These are phyloP conservation scores for Mormoops blainvillei DNA, from an alignment of 2,113 vertebrate species.

Conservation along the genomic window DNA sequence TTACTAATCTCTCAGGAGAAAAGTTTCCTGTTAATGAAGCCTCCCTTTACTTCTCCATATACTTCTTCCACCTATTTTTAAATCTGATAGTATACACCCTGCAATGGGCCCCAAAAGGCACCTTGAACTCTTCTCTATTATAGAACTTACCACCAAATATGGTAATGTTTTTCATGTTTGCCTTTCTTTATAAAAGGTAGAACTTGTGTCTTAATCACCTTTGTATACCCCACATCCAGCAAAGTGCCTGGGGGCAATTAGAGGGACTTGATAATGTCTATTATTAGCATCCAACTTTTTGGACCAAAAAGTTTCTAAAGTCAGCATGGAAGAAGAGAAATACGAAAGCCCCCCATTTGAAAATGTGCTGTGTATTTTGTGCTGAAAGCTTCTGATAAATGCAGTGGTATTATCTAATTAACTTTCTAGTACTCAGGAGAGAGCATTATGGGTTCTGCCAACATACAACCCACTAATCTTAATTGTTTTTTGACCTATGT, in stretches of 20 bases:
- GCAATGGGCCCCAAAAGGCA: too few species aligned
- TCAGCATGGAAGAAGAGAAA: not conserved
- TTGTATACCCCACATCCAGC: not conserved
- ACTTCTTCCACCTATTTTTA: not conserved
- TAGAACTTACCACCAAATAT: not conserved
- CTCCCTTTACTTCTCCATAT: not conserved
- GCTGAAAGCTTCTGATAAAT: constrained; percentile 50
- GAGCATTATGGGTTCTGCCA: not conserved
- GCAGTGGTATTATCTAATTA: constrained; percentile 41
- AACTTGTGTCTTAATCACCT: not conserved
- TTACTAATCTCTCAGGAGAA: not conserved
- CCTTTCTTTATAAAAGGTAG: not conserved
- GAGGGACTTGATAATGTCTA: not conserved
- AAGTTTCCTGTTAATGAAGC: not conserved
- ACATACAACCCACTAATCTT: constrained; percentile 41
- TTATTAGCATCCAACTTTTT: not conserved
- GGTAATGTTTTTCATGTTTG: not conserved
- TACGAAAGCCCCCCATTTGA: not conserved
- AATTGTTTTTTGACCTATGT: constrained; percentile 66
- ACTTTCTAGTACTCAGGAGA: constrained; percentile 48
- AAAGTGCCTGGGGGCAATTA: not conserved
- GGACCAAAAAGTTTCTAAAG: not conserved
- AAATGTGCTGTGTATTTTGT: not conserved
- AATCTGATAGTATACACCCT: not conserved
- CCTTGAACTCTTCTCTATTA: not conserved